These are phyloP conservation scores for Cheumatopsyche charites DNA, from an alignment of 1,140 invertebrate species.

Conservation along the genomic window DNA sequence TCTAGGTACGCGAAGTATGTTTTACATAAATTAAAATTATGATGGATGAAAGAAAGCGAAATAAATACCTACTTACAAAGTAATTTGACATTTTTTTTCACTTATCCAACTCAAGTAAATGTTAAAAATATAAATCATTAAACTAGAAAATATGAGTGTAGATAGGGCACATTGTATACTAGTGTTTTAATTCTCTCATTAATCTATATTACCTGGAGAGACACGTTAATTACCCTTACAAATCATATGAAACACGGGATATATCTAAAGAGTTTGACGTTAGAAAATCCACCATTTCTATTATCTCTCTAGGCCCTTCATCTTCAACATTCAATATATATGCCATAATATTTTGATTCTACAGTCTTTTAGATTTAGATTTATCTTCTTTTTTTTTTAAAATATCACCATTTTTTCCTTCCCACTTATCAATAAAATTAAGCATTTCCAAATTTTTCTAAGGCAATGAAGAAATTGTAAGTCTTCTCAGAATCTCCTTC, in stretches of 20 bases:
- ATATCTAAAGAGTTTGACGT: slow-evolving; percentile 27
- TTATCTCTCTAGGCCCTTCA: background rate
- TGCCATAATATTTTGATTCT: slow-evolving; percentile 46
- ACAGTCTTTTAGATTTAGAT: slow-evolving; percentile 49
- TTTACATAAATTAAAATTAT: slow-evolving; percentile 41
- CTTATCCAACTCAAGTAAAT: slow-evolving; percentile 27
- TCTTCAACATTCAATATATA: slow-evolving; percentile 29
- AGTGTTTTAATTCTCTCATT: slow-evolving; percentile 43
- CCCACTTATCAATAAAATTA: slow-evolving; percentile 46
- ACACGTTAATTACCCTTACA: background rate
- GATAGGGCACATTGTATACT: slow-evolving; percentile 49
- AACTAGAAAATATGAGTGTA: slow-evolving; percentile 48
- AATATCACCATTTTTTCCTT: slow-evolving; percentile 47
- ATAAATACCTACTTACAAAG: slow-evolving; percentile 28
- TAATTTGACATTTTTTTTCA: slow-evolving; percentile 28
- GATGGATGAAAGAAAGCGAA: slow-evolving; percentile 35
- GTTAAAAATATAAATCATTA: slow-evolving; percentile 34
- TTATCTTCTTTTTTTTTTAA: slow-evolving; percentile 47
- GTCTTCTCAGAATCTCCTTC: slow-evolving; percentile 48
- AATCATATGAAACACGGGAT: slow-evolving; percentile 29
- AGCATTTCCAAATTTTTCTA: slow-evolving; percentile 48
- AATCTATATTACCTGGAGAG: slow-evolving; percentile 21
- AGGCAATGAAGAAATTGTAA: slow-evolving; percentile 49
- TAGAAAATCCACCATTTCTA: slow-evolving; percentile 16
- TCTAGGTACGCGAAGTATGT: slow-evolving; percentile 48